A percentile compares a stretch with the other conserved stretches of the same genome.
These are phyloP conservation scores for Centropyge bicolor DNA, from an alignment of 2,797 vertebrate genomes.

Conservation along the genomic window DNA sequence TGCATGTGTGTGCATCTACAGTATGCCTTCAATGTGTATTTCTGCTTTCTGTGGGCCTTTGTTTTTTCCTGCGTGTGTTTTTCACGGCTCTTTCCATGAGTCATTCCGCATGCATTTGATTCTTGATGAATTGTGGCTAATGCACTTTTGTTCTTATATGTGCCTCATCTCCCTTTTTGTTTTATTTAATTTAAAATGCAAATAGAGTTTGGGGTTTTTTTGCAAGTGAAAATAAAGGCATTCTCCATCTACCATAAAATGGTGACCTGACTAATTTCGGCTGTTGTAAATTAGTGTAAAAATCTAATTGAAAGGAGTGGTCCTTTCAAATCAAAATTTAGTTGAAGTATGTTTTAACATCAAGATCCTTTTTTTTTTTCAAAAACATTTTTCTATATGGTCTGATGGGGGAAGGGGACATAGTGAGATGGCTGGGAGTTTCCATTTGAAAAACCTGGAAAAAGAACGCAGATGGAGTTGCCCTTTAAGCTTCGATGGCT, in stretches of 20 bases:
- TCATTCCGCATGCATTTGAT: constrained; percentile 34
- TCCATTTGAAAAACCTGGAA: no score
- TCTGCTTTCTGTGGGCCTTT: not conserved
- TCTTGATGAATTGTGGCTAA: constrained; percentile 28
- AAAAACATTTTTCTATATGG: no score
- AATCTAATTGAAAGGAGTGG: constrained; percentile 23
- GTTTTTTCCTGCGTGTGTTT: constrained; percentile 14
- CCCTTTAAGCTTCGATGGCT: constrained; percentile 31
- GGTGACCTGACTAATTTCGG: constrained; percentile 11
- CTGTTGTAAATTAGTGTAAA: constrained; percentile 34
- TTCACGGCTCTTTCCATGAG: not conserved
- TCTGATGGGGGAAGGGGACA: no score
- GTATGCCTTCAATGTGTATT: not conserved
- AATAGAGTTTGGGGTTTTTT: constrained; percentile 24
- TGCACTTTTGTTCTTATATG: constrained; percentile 30
- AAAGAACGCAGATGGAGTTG: no score
- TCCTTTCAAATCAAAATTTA: no score
- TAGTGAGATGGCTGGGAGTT: no score
- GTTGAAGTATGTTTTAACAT: no score
- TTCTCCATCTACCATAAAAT: constrained; percentile 24
- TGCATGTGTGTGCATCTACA: constrained; percentile 15
- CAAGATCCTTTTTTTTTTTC: no score
- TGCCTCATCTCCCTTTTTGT: not conserved
- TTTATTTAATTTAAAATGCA: constrained; percentile 41
- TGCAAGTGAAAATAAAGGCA: constrained; percentile 7